Conservation (phyloP, 1,140 invertebrate genomes). For the Radopholus similis region DNA sequence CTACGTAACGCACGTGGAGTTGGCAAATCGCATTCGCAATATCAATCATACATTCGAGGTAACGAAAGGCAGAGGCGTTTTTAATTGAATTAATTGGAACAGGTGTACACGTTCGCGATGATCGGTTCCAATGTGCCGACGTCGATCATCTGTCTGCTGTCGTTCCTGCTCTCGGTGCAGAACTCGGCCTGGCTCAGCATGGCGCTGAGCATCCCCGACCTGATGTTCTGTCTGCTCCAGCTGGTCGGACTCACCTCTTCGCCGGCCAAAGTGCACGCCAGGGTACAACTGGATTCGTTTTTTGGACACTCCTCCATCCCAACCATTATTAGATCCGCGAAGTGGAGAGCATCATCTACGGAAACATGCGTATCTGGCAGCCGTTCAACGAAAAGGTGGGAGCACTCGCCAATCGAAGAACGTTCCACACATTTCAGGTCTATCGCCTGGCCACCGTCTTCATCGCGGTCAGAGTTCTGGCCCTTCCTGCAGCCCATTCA, state of each 20-base stretch:
- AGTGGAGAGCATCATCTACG: slow-evolving; percentile 38
- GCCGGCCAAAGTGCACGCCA: slow-evolving; percentile 28
- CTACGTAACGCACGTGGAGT: slow-evolving; percentile 31
- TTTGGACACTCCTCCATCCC: not conserved
- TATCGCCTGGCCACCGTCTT: slow-evolving; percentile 24
- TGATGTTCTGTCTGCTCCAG: slow-evolving; percentile 32
- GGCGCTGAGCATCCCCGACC: slow-evolving; percentile 17
- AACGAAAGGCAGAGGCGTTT: not conserved
- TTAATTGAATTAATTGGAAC: not conserved
- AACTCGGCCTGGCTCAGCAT: slow-evolving; percentile 16
- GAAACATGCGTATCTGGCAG: slow-evolving; percentile 29
- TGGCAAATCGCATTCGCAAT: slow-evolving; percentile 26
- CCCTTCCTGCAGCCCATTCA: not conserved
- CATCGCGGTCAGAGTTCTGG: not conserved
- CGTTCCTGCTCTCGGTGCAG: slow-evolving; percentile 30
- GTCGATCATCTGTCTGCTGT: slow-evolving; percentile 31
- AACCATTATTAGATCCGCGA: slow-evolving; percentile 36
- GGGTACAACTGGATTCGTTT: not conserved
- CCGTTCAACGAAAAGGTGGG: slow-evolving; percentile 28
- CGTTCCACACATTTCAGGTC: slow-evolving; percentile 25
- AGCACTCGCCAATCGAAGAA: no score
- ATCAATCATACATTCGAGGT: slow-evolving; percentile 34
- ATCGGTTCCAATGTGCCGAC: slow-evolving; percentile 41
- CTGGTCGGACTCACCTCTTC: slow-evolving; percentile 27
- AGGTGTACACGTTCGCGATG: slow-evolving; percentile 39